These are phyloP conservation scores for Druceiella hillmani DNA, from an alignment of 2,888 invertebrate species.

Conservation along the genomic window DNA sequence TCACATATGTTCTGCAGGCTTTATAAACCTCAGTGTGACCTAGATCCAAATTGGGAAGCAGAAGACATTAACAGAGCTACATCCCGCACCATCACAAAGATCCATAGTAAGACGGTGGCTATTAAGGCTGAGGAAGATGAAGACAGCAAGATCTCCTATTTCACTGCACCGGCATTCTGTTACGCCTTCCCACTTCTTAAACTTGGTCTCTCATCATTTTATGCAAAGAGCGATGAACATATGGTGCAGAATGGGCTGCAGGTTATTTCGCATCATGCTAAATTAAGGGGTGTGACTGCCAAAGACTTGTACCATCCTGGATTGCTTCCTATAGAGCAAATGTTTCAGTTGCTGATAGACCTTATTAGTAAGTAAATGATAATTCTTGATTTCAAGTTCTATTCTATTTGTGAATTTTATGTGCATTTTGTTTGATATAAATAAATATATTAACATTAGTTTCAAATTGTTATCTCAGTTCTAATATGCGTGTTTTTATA, in stretches of 20 bases:
- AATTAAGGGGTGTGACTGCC: conserved; percentile 45
- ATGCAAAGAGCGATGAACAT: conserved; percentile 46
- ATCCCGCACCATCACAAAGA: conserved; percentile 55
- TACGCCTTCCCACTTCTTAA: conserved; percentile 77
- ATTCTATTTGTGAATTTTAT: no score
- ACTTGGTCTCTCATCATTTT: conserved; percentile 46
- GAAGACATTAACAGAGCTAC: conserved; percentile 60
- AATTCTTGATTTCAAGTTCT: background rate
- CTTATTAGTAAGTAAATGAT: conserved; percentile 56
- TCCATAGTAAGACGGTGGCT: conserved; percentile 49
- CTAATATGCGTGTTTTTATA: no score
- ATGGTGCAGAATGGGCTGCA: conserved; percentile 57
- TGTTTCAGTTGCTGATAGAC: conserved; percentile 74
- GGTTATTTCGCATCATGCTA: conserved; percentile 68
- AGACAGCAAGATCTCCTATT: conserved; percentile 29
- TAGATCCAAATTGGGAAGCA: conserved; percentile 72
- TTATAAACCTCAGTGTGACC: conserved; percentile 73
- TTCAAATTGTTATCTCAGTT: no score
- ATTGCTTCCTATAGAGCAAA: conserved; percentile 74
- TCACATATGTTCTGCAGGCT: conserved; percentile 47
- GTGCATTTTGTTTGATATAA: no score
- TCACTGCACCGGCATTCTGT: conserved; percentile 73
- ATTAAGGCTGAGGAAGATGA: conserved; percentile 5
- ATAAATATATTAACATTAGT: no score
- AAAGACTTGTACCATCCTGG: conserved; percentile 63